phyloP scores from a whole-genome alignment of 2,797 vertebrate species.

The Vireo griseus region DNA sequence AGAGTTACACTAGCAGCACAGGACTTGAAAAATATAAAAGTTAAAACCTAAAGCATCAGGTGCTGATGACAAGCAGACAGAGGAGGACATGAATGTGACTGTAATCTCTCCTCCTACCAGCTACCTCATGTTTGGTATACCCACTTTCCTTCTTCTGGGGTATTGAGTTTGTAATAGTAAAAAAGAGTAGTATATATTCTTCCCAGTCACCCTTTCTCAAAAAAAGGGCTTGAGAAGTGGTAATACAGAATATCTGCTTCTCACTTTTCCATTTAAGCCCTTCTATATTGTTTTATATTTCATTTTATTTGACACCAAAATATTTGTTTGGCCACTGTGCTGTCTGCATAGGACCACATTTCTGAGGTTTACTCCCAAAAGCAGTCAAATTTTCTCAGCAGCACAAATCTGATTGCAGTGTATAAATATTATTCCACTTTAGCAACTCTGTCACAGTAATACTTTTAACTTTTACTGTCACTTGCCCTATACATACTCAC shows the following conservation, averaged over 20 bases:
- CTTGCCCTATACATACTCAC: neutral
- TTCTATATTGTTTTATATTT: conserved; percentile 27
- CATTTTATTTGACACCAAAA: conserved; percentile 44
- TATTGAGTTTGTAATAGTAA: neutral
- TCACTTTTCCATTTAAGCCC: neutral
- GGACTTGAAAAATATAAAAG: too few relatives aligned
- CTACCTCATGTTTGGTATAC: neutral
- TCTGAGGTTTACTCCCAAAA: conserved; percentile 44
- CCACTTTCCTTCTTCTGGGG: neutral
- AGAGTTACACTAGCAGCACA: too few relatives aligned
- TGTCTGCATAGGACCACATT: conserved; percentile 46
- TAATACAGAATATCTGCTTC: neutral
- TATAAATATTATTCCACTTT: conserved; percentile 51
- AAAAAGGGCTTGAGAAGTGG: neutral
- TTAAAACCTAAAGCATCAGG: too few relatives aligned
- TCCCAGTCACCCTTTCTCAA: neutral
- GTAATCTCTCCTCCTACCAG: neutral
- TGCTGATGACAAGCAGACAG: neutral
- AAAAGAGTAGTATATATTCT: neutral
- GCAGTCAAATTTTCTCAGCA: conserved; percentile 57
- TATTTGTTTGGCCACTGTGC: conserved; percentile 47
- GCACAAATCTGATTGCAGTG: conserved; percentile 51
- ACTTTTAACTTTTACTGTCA: conserved; percentile 28
- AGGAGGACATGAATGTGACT: neutral
- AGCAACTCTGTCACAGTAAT: conserved; percentile 2